Base-by-base conservation (phyloP, 64 coral and sea anemone genomes). In the Montipora capricornis region DNA sequence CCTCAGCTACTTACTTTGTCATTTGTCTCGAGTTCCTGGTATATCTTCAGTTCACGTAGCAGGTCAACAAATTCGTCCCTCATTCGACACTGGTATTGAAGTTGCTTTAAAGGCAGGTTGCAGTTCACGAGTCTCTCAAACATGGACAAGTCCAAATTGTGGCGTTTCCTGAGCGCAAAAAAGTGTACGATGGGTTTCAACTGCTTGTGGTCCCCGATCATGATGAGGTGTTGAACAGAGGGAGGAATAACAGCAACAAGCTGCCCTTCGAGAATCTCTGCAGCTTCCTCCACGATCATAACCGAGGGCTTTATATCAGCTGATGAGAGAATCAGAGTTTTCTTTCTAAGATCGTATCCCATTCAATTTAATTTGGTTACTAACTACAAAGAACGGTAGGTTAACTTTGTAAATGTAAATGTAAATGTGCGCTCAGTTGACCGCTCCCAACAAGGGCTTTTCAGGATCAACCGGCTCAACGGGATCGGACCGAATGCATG, bases 241-340 rank as follows among this genome's bases (percentile, higher is more conserved):
- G 90, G 66, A 15, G 96, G 93, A 57, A 95, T 94, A 3, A 94
- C 90, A 49, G 96, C 82, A 17, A 95, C 76, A 49, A 98, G 89
- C 64, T 98, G 93, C 3, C 82, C 87, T 71, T 98, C 96, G 44
- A 98, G 93, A 20, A 98, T 92, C 49, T 98, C 96, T 7, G 96
- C 96, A 78, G 96, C 96, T 84, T 97, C 96, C 46, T 94, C 96
- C 29, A 97, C 96, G 55, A 97, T 97, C 77, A 97, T 91, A 5
- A 94, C 93, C n/a, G 81, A 92, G 0, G 92, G 96, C 48, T 94
- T 89, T 10, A 96, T 83, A 49, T 78, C 75, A 24, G 76, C 93
- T 95, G 80, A 29, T 29, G 29, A 29, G 29, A 29, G 29, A 29
- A 29, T 29, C 29, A 29, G 1, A 29, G 29, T 29, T 29, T 29